A percentile compares a stretch with the other conserved stretches of the same genome.
Evolutionary conservation across 2,888 invertebrate genomes (phyloP).

Genomic region (Willowsia nigromaculata): DNA sequence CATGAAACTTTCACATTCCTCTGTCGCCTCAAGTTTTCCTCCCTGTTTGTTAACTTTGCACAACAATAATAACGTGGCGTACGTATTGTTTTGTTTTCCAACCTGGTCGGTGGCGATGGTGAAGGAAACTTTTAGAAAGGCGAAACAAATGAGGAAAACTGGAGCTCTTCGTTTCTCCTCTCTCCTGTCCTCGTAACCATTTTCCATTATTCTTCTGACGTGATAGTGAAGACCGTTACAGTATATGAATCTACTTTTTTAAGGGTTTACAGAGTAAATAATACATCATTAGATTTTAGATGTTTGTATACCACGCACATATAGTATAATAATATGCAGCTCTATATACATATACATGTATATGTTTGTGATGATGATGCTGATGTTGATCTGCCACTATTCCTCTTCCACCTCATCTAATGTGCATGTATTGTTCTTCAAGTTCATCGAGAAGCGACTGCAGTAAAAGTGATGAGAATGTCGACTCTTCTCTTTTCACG

Average conservation of each 20-base stretch:
- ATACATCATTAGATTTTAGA: background rate
- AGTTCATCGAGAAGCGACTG: background rate
- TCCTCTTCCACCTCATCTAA: background rate
- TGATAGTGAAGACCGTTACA: background rate
- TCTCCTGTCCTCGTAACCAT: background rate
- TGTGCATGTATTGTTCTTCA: background rate
- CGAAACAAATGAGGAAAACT: constrained; percentile 14
- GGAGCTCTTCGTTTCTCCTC: background rate
- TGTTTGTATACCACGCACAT: too few species aligned
- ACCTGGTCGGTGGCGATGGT: constrained; percentile 40
- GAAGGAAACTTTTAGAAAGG: constrained; percentile 35
- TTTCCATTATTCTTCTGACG: constrained; percentile 6
- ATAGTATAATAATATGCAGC: too few species aligned
- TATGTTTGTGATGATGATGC: background rate
- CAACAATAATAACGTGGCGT: constrained; percentile 38
- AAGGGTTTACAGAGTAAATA: background rate
- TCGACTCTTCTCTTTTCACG: constrained; percentile 6
- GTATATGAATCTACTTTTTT: background rate
- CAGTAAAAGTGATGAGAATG: constrained; percentile 24
- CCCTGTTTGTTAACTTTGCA: constrained; percentile 58
- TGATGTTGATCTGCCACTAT: background rate
- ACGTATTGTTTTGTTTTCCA: constrained; percentile 56
- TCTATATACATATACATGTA: background rate
- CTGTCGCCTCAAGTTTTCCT: constrained; percentile 68
- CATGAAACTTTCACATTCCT: constrained; percentile 70